Evolutionary conservation across 1,140 invertebrate species (phyloP), one percentile per base, ranked within the genome.

Genomic region (Anoplophora glabripennis): DNA sequence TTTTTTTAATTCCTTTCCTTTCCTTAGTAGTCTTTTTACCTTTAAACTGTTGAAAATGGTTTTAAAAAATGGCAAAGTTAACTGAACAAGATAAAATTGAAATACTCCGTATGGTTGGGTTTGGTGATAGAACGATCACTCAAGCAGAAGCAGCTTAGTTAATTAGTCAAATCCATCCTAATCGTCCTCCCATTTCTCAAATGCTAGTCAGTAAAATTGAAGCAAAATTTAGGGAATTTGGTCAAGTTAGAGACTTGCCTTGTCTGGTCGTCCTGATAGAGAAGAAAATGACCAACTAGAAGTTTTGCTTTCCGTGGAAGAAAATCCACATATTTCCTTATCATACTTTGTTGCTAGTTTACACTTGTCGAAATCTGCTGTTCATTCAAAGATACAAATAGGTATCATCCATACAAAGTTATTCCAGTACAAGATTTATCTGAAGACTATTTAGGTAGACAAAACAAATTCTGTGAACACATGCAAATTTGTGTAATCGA

Each of bases 11-110:
- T 28, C 2, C 5, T 3, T 28, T 28, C n/a, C n/a, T n/a, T 28
- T 28, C 21, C 5, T 28, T 28, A 28, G 21, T 28, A 28, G 17
- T 46, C 7, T 45, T 45, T 7, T 84, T 42, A 88, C 12, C n/a
- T 7, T 45, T 28, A 28, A 28, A 28, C 5, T 28, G 21, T 28
- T 28, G 21, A 28, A 28, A 28, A 5, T 28, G 5, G 21, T 28
- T 46, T 46, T 46, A 4, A 21, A 46, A 46, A 46, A 17, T 14
- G 17, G 14, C n/a, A 46, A 46, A 46, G 17, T 46, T 46, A 46
- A 46, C 44, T 14, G 3, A 46, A 46, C 44, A 12, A 46, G 17
- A 46, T 4, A 46, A 14, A 18, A 46, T 46, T 46, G n/a, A 46
- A 46, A 12, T 46, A 17, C 17, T 12, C 44, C 8, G 44, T 12